Evolutionary conservation across 2,888 invertebrate species (phyloP).

Genomic region (Temnothorax unifasciatus): DNA sequence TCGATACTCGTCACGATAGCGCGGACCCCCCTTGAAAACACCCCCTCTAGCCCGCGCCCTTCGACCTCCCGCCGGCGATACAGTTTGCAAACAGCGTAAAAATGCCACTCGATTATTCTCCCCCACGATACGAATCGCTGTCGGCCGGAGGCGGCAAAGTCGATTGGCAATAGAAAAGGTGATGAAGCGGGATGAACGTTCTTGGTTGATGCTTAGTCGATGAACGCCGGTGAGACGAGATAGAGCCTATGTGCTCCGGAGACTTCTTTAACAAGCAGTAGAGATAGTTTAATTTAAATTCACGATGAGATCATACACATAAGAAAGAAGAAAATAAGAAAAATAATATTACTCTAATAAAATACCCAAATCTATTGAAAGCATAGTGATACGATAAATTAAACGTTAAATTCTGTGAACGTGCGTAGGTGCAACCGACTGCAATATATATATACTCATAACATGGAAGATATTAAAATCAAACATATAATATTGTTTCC

Average conservation of each 20-base stretch:
- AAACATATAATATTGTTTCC: not conserved
- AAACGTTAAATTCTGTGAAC: not conserved
- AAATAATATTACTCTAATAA: not conserved
- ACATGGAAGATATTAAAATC: not conserved
- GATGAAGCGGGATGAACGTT: constrained; percentile 50
- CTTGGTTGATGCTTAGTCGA: constrained; percentile 18
- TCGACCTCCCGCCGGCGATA: constrained; percentile 73
- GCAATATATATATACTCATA: not conserved
- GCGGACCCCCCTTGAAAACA: constrained; percentile 45
- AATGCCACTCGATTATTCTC: constrained; percentile 81
- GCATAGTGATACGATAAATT: not conserved
- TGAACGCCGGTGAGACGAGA: constrained; percentile 5
- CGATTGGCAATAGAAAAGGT: constrained; percentile 45
- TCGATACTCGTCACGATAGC: constrained; percentile 59
- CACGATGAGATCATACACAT: not conserved
- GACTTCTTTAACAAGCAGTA: not conserved
- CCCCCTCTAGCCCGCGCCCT: constrained; percentile 41
- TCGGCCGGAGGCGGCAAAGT: constrained; percentile 39
- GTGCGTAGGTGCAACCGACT: not conserved
- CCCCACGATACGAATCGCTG: constrained; percentile 61
- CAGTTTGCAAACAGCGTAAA: constrained; percentile 82
- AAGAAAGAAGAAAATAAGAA: not conserved
- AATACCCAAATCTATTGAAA: not conserved
- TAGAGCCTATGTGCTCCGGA: not conserved
- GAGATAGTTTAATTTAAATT: not conserved